Evolutionary conservation across 2,888 invertebrate genomes (phyloP).

Genomic region (Orchesella flavescens): DNA sequence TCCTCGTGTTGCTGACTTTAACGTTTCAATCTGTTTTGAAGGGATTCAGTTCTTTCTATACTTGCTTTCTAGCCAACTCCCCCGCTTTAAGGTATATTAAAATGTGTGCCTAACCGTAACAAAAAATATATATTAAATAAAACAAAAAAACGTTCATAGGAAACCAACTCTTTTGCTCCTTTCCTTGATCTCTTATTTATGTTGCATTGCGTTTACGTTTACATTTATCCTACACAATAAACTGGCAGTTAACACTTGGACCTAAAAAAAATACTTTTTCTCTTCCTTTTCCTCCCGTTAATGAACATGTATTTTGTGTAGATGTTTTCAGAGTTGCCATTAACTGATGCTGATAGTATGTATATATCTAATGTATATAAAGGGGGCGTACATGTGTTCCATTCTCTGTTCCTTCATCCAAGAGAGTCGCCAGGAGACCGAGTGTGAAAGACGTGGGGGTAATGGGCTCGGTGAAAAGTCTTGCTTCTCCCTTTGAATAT

Average conservation of each 20-base stretch:
- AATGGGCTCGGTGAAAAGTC: conserved; percentile 54
- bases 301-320: no score
- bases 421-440: conserved; percentile 55
- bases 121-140: no score
- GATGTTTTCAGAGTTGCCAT: no score
- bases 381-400: no score
- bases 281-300: not conserved
- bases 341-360: no score
- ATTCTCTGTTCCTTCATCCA: conserved; percentile 14
- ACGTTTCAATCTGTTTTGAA: conserved; percentile 55
- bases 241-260: conserved; percentile 29
- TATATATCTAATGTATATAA: no score
- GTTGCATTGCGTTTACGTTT: no score
- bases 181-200: no score
- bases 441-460: conserved; percentile 56
- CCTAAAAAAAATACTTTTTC: not conserved
- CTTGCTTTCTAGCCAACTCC: not conserved
- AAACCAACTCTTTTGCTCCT: no score
- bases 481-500: conserved; percentile 31
- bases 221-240: conserved; percentile 5
- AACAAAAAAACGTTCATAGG: no score
- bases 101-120: no score
- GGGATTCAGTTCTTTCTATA: not conserved
- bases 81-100: not conserved
- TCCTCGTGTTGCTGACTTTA: conserved; percentile 1